Percentiles rank a stretch among this genome's conserved stretches.
Conservation (phyloP, 2,797 vertebrate species). For the Bufotes viridis region DNA sequence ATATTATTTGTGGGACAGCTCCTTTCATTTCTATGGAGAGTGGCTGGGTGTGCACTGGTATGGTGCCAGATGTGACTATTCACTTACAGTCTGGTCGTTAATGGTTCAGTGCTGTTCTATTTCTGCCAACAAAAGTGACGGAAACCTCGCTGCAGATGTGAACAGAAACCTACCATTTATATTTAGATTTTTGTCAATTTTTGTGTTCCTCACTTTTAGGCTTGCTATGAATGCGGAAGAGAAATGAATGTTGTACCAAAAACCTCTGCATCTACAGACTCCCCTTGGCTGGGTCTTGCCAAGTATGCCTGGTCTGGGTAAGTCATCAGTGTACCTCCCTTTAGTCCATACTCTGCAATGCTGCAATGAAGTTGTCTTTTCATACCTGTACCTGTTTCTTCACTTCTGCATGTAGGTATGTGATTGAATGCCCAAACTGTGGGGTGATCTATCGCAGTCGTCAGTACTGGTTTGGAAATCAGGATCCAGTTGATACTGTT, state of each 20-base stretch:
- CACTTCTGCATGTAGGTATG: constrained; percentile 80
- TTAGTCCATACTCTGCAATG: too few relatives aligned
- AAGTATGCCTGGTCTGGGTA: constrained; percentile 99
- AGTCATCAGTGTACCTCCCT: constrained; percentile 66
- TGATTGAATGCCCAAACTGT: constrained; percentile 96
- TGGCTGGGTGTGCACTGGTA: too few relatives aligned
- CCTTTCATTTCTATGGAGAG: too few relatives aligned
- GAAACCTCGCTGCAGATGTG: too few relatives aligned
- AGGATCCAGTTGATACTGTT: constrained; percentile 97
- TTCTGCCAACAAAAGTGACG: not conserved
- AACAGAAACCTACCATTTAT: not conserved
- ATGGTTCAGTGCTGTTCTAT: not conserved
- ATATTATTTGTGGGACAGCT: too few relatives aligned
- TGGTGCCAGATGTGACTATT: not conserved
- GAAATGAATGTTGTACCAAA: constrained; percentile 98
- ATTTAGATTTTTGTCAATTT: not conserved
- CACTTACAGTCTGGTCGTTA: not conserved
- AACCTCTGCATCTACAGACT: constrained; percentile 97
- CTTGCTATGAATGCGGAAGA: constrained; percentile 95
- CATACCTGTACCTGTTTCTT: not conserved
- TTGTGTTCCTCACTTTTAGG: constrained; percentile 73
- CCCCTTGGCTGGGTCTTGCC: constrained; percentile 96
- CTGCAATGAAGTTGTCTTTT: not conserved
- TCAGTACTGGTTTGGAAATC: constrained; percentile 99
- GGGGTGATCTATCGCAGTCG: constrained; percentile 95